Base-by-base conservation (phyloP, 2,888 invertebrate genomes). In the Dryobotodes eremita region DNA sequence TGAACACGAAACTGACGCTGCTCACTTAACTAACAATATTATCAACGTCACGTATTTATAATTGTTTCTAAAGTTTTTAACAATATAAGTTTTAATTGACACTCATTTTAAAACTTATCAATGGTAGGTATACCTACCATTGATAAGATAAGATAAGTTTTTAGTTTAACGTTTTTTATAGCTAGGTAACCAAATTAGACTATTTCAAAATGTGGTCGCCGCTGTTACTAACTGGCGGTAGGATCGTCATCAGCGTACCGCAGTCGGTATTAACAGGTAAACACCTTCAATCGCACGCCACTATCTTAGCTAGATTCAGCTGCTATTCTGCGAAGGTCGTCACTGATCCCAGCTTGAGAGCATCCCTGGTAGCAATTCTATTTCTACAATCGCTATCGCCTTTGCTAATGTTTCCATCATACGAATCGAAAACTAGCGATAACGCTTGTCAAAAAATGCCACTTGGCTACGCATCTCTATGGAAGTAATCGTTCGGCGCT, bases 1-100 rank as follows among this genome's bases (percentile, higher is more conserved):
- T 1, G 31, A 23, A 65, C 50, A 62, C 31, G 17, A 48, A 48
- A 62, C 71, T 36, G 36, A 17, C 13, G 50, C 59, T 8, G 20
- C 20, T 26, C 42, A n/a, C 62, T 62, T 13, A 72, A 72, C 48
- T 70, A 78, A 55, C 31, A 68, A 77, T 66, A 71, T 48, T 53
- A 77, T 46, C 46, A 48, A 70, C 31, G 69, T 31, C 42, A 42
- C 42, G 26, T 26, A 17, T 31, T 46, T n/a, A n/a, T 77, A 66
- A 50, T 59, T 77, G n/a, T 50, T 62, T 64, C n/a, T 64, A 1
- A 26, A 31, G n/a, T 42, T 61, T 59, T 4, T 68, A 68, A 26
- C 48, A 73, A 36, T 11, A 7, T 50, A 26, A 50, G 73, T 72
- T 48, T 48, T 42, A 48, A 53, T 23, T 53, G 23, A 8, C 20